These are phyloP conservation scores for Drosophila parabipectinata DNA, from an alignment of 1,140 invertebrate genomes.

Conservation along the genomic window DNA sequence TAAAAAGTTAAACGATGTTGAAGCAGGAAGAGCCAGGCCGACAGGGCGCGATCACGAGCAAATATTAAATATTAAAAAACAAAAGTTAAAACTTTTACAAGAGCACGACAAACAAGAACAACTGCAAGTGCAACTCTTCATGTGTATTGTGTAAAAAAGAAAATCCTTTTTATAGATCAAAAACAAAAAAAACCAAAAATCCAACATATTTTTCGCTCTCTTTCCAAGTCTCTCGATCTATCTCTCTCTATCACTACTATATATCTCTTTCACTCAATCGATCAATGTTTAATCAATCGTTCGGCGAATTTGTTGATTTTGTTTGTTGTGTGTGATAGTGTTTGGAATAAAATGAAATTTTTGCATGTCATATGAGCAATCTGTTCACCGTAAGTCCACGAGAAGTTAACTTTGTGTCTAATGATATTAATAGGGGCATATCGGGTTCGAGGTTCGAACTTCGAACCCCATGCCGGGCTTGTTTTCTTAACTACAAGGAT, in stretches of 20 bases:
- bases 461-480: constrained; percentile 35
- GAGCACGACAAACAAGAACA: constrained; percentile 55
- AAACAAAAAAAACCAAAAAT: constrained; percentile 33
- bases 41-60: constrained; percentile 80
- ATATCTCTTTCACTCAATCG: constrained; percentile 45
- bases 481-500: constrained; percentile 29
- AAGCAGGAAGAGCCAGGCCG: constrained; percentile 62
- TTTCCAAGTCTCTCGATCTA: constrained; percentile 1
- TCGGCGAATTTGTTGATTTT: constrained; percentile 67
- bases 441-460: constrained; percentile 1
- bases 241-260: constrained; percentile 34
- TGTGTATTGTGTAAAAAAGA: constrained; percentile 74
- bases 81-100: constrained; percentile 32
- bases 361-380: constrained; percentile 64
- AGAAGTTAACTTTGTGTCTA: constrained; percentile 67
- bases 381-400: constrained; percentile 33
- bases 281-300: constrained; percentile 57
- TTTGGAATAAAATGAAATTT: constrained; percentile 39
- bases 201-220: constrained; percentile 60
- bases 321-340: constrained; percentile 78
- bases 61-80: constrained; percentile 24
- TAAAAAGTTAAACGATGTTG: constrained; percentile 79
- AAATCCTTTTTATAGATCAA: constrained; percentile 56
- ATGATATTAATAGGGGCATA: constrained; percentile 19
- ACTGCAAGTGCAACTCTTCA: constrained; percentile 53